Evolutionary conservation across 2,113 vertebrate species (phyloP).

Genomic region (Solea senegalensis): DNA sequence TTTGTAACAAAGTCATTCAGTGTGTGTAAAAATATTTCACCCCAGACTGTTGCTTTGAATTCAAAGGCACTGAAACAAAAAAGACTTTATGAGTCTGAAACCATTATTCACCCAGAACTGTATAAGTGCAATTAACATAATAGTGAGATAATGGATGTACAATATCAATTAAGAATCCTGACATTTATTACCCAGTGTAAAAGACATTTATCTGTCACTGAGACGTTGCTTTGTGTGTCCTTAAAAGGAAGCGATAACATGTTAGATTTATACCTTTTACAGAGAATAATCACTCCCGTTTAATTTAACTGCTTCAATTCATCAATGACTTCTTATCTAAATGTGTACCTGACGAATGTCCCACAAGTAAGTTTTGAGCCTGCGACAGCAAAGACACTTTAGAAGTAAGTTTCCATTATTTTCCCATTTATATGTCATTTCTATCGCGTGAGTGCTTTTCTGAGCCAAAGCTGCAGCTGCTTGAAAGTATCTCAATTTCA

Average conservation of each 20-base stretch:
- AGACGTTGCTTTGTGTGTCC: constrained; percentile 13
- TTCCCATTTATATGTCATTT: constrained; percentile 67
- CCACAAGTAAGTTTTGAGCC: constrained; percentile 9
- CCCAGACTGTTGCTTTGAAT: constrained; percentile 30
- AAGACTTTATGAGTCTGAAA: constrained; percentile 48
- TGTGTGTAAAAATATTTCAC: constrained; percentile 44
- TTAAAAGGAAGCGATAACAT: constrained; percentile 21
- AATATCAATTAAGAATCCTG: constrained; percentile 60
- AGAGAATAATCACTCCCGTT: not conserved
- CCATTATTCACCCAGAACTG: constrained; percentile 55
- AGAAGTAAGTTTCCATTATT: constrained; percentile 57
- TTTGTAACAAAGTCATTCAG: too few relatives aligned
- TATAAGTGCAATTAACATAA: constrained; percentile 69
- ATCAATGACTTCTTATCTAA: constrained; percentile 2
- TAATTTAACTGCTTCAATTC: constrained; percentile 7
- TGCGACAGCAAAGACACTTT: constrained; percentile 35
- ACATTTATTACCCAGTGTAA: constrained; percentile 57
- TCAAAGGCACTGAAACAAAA: constrained; percentile 6
- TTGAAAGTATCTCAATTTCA: constrained; percentile 63
- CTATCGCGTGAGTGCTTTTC: constrained; percentile 41
- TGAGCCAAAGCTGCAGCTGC: constrained; percentile 43
- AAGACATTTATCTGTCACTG: constrained; percentile 37
- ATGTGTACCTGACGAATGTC: constrained; percentile 21
- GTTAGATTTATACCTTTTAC: not conserved
- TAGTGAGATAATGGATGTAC: constrained; percentile 74